Evolutionary conservation across 2,113 vertebrate species (phyloP).

Genomic region (Rhea americana): DNA sequence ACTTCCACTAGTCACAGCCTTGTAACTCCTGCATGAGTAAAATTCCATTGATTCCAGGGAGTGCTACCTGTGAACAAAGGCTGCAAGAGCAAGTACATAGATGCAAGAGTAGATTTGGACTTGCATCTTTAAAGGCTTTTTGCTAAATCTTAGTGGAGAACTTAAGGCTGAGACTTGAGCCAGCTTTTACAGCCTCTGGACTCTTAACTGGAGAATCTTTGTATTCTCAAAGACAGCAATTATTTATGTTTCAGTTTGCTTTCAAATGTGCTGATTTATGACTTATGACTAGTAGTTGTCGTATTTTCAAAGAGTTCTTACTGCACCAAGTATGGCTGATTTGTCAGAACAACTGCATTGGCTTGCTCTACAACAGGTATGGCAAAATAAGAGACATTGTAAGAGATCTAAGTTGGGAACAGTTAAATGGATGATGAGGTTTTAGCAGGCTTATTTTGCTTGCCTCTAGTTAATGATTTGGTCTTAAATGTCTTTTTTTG

Average conservation of each 20-base stretch:
- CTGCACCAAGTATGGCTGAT: not conserved
- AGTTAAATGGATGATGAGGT: not conserved
- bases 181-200: not conserved
- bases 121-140: not conserved
- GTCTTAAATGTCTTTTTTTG: not conserved
- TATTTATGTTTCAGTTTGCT: slow-evolving; percentile 15
- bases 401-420: not conserved
- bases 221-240: slow-evolving; percentile 18
- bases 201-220: slow-evolving; percentile 11
- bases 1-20: not conserved
- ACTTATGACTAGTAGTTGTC: not conserved
- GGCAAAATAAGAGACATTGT: not conserved
- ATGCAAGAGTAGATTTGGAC: not conserved
- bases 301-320: not conserved
- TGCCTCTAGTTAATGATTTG: not conserved
- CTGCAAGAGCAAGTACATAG: not conserved
- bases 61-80: not conserved
- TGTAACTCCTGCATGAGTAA: not conserved
- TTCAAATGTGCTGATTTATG: not conserved
- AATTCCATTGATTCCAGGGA: not conserved
- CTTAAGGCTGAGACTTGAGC: slow-evolving; percentile 25
- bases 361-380: not conserved
- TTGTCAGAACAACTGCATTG: slow-evolving; percentile 1
- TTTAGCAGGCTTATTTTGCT: not conserved
- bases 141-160: not conserved